phyloP scores from a whole-genome alignment of 2,113 vertebrate genomes.

The Sylvia atricapilla region DNA sequence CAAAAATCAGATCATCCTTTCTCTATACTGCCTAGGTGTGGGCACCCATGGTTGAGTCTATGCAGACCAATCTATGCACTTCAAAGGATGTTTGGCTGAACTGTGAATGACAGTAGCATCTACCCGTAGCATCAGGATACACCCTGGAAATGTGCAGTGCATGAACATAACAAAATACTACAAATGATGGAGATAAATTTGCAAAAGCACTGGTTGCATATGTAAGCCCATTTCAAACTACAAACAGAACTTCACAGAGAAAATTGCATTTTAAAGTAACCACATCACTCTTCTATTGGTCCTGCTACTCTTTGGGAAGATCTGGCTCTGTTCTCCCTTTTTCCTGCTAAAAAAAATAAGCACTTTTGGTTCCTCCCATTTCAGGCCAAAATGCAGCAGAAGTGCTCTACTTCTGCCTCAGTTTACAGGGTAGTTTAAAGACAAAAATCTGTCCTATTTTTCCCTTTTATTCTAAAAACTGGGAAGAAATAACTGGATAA shows the following conservation, averaged over 20 bases:
- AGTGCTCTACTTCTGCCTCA: background rate
- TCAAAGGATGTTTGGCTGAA: background rate
- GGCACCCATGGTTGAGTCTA: background rate
- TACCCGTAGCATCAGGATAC: background rate
- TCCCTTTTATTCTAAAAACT: background rate
- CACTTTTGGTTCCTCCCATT: background rate
- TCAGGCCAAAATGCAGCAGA: background rate
- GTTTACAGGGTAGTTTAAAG: background rate
- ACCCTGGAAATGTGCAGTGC: background rate
- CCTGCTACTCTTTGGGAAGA: background rate
- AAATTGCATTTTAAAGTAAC: background rate
- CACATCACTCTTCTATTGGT: background rate
- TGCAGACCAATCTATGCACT: background rate
- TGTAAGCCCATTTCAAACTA: background rate
- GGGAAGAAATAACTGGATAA: background rate
- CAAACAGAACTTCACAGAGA: background rate
- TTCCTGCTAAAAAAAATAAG: background rate
- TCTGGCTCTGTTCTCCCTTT: background rate
- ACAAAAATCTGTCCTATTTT: background rate
- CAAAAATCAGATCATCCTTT: background rate
- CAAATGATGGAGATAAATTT: background rate
- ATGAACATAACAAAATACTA: background rate
- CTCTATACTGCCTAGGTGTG: background rate
- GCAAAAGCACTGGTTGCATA: background rate
- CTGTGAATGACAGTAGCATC: background rate